Evolutionary conservation across 2,888 invertebrate species (phyloP), one percentile per base, ranked within the genome.

Genomic region (Andrena bucephala): DNA sequence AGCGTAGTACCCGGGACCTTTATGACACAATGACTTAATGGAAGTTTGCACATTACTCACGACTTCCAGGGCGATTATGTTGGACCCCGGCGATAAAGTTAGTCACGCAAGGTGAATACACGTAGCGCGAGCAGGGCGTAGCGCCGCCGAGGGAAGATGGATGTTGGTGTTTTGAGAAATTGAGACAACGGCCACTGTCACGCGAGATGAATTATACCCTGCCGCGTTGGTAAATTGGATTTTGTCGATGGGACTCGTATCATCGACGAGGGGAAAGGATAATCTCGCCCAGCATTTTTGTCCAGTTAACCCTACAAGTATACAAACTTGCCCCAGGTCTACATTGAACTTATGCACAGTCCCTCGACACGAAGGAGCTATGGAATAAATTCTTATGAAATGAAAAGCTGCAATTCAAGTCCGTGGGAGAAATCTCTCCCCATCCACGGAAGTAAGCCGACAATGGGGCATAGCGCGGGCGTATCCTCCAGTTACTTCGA

Each of bases 11-110:
- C 76, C 76, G 52, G 73, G 80, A 68, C 86, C 79, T 84, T 85
- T 88, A 86, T 82, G 82, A 88, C 82, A 81, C 87, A 83, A 88
- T 88, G 88, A 87, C 88, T 88, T 88, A 88, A 88, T 88, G 88
- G 85, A 87, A 88, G 87, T 88, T 88, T 87, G 85, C 85, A 83
- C 85, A 85, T 88, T 87, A 85, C 87, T 87, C 88, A 81, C 65
- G 81, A 84, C 84, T 81, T 84, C 73, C 83, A 73, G 76, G 74
- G 70, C 83, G 88, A 88, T 88, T 88, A 88, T 71, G 87, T 84
- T 87, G 84, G 81, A 85, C 83, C 88, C 62, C 76, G 65, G 66
- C 69, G 78, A 88, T 62, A 70, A 85, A 88, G 88, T 88, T 88
- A 88, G 87, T 88, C 88, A 88, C 87, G 87, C 88, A 71, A 88